These are phyloP conservation scores for Triplophysa siluroides DNA, from an alignment of 2,113 vertebrate species.

Conservation along the genomic window DNA sequence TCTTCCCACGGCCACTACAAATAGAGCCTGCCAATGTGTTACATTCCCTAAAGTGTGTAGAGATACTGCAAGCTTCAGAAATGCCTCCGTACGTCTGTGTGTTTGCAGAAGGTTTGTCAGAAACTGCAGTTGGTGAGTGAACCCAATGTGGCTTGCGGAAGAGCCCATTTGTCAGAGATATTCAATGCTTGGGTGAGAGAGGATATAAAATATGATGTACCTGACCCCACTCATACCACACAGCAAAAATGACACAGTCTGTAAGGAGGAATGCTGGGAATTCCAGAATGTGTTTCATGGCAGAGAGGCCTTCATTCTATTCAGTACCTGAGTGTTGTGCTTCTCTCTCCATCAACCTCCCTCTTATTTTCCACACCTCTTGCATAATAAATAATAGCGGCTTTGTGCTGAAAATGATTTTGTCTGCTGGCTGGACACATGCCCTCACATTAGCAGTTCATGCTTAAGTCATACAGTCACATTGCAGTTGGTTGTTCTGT, in stretches of 20 bases:
- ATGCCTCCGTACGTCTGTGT: conserved; percentile 60
- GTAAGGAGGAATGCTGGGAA: conserved; percentile 33
- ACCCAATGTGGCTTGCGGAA: not conserved
- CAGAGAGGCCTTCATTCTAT: not conserved
- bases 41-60: conserved; percentile 70
- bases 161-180: conserved; percentile 27
- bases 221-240: too few relatives aligned
- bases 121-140: conserved; percentile 23
- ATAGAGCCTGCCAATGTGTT: conserved; percentile 70
- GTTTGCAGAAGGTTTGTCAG: conserved; percentile 62
- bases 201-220: not conserved
- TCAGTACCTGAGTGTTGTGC: not conserved
- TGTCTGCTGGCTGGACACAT: not conserved
- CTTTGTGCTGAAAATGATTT: not conserved
- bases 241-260: not conserved
- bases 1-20: conserved; percentile 76
- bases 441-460: not conserved
- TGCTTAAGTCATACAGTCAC: not conserved
- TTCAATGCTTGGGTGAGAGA: conserved; percentile 19
- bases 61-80: conserved; percentile 65
- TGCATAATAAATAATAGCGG: not conserved
- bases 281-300: conserved; percentile 14
- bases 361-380: not conserved
- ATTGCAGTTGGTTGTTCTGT: not conserved
- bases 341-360: not conserved